Evolutionary conservation across 2,113 vertebrate species (phyloP).

Genomic region (Corydoras maculifer): DNA sequence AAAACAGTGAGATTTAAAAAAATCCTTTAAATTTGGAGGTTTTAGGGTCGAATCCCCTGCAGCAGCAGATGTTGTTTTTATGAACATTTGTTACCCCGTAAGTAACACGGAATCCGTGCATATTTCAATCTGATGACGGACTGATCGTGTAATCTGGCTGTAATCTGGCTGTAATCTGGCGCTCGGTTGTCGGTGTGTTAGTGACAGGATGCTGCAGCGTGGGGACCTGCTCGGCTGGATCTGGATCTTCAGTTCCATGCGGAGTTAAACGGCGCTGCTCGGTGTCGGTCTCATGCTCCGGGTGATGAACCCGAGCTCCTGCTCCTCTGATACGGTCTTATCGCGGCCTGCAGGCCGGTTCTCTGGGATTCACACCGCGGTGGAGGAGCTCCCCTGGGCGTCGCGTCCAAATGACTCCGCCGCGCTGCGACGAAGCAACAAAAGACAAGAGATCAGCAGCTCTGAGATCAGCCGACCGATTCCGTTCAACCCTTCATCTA

Average conservation of each 20-base stretch:
- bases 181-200: neutral
- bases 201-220: no score
- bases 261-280: constrained; percentile 4
- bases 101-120: no score
- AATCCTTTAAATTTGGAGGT: no score
- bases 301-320: constrained; percentile 48
- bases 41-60: no score
- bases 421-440: constrained; percentile 42
- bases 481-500: neutral
- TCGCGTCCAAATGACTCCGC: constrained; percentile 40
- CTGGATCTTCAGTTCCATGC: constrained; percentile 10
- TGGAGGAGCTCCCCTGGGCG: constrained; percentile 41
- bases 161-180: no score
- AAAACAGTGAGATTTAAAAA: no score
- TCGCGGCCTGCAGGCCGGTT: constrained; percentile 45
- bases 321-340: constrained; percentile 49
- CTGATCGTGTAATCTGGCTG: no score
- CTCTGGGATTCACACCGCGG: constrained; percentile 49
- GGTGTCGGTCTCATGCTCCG: constrained; percentile 31
- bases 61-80: no score
- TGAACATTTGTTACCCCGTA: no score
- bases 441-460: constrained; percentile 43
- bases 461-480: constrained; percentile 37
- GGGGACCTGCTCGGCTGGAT: neutral
- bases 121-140: no score